Evolutionary conservation across 2,888 invertebrate species (phyloP), one percentile per base, ranked within the genome.

Genomic region (Papilio protenor): DNA sequence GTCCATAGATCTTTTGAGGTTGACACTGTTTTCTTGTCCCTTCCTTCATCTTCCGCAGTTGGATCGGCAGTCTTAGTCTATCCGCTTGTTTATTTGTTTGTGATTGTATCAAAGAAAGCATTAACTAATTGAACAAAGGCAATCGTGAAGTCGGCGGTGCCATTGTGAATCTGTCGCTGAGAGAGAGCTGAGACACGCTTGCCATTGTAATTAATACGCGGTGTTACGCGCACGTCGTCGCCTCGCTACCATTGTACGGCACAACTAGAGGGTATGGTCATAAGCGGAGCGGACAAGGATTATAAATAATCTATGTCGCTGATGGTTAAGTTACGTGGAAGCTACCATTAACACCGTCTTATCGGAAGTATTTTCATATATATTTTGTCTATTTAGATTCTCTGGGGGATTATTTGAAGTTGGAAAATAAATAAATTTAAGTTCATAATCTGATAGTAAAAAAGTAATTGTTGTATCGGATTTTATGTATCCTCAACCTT

Each of bases 151-250:
- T 21, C 12, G 10, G 14, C 40, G 8, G 40, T 40, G 40, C 40
- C 40, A 40, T 40, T 69, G 69, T 69, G 45, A 69, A 27, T 3
- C 45, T 23, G 21, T 14, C 27, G 21, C 21, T 12, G 57, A 59
- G 57, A 59, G 23, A 59, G 57, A 59, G 23, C 23, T 59, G 73
- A 49, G 77, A 57, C 77, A 77, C 77, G 73, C 66, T 73, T 21
- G 18, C 71, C 64, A 52, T 75, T 75, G 77, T 78, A 75, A 78
- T 75, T 61, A 74, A 78, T 75, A 75, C 75, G 52, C 40, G 74
- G 40, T 49, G 61, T 71, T 59, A 66, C 71, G 71, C 64, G 66
- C 66, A 71, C 75, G 74, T 40, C 49, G 69, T 47, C 70, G 71
- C 59, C 70, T 77, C 73, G 64, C 69, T 6, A 16, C 59, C 61